Evolutionary conservation across 2,797 vertebrate genomes (phyloP), one percentile per base, ranked within the genome.

Genomic region (Acanthurus lineatus): DNA sequence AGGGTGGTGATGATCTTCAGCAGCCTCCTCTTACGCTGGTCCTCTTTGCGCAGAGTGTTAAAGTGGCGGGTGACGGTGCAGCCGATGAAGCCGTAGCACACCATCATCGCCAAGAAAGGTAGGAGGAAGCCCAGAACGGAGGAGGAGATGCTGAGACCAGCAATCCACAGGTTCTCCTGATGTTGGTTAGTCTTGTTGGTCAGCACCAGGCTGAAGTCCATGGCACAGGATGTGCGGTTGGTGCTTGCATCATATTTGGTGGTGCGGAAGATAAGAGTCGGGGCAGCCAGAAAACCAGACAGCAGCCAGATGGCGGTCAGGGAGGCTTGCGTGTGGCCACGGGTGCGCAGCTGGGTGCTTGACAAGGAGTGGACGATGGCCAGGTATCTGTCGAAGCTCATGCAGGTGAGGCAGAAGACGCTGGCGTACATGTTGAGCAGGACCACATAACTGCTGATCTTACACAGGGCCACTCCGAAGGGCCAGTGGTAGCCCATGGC

Each of bases 401-500:
- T 96, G 90, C 96, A 96, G 77, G 95, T 97, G 84, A 97, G 96
- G 93, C 97, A 97, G 94, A 97, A 98, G 89, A 97, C 96, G 11
- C 97, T 97, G 90, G 97, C 96, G 17, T 97, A 98, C 97, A 97
- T 97, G 94, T 97, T 97, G 79, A 98, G 96, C 78, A 97, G 94
- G 67, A 97, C 95, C 85, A 97, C 79, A 42, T 96, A 97, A 87
- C 97, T 97, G 93, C 97, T 97, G 86, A 97, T 90, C 92, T 97
- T 97, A 83, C 97, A 98, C 68, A 98, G 96, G 4, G 94, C 92
- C 76, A 95, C 92, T 8, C 97, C 97, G 54, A 98, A 96, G n/a
- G 96, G 95, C 97, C 97, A 98, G 91, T 97, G 94, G 95, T 97
- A 97, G 72, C 95, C 94, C 91, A 96, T 94, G 6, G 96, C 97